Percentiles rank a stretch among this genome's conserved stretches.
Conservation (phyloP, 2,113 vertebrate genomes). For the Bufo gargarizans region DNA sequence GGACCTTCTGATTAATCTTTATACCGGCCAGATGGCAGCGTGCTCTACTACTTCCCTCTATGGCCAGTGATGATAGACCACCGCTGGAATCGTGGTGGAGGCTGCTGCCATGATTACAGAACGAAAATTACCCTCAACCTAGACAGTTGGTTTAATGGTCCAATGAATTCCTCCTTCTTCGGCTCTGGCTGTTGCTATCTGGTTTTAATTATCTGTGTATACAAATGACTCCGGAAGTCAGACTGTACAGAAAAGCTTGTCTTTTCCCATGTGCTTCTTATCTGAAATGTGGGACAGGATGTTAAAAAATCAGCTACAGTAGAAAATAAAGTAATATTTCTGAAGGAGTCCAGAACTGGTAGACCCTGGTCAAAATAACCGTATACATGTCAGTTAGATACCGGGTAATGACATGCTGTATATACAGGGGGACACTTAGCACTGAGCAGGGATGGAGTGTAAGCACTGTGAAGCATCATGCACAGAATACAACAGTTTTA, state of each 20-base stretch:
- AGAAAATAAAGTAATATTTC: not conserved
- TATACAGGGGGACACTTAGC: not conserved
- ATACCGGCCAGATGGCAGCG: too few species aligned
- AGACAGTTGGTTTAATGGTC: not conserved
- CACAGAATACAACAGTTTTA: not conserved
- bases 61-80: not conserved
- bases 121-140: not conserved
- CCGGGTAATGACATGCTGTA: not conserved
- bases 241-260: not conserved
- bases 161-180: not conserved
- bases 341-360: constrained; percentile 16
- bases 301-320: not conserved
- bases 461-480: not conserved
- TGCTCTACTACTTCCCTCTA: not conserved
- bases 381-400: not conserved
- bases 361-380: not conserved
- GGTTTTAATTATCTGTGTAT: constrained; percentile 4
- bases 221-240: not conserved
- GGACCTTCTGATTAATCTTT: too few species aligned
- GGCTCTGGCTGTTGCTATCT: not conserved
- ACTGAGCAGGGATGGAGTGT: not conserved
- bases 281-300: not conserved
- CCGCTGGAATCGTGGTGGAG: not conserved
- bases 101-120: not conserved
- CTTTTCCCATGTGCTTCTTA: not conserved